Percentiles rank a stretch among this genome's conserved stretches.
phyloP scores from a whole-genome alignment of 1,140 invertebrate genomes.

The Reticulitermes speratus region DNA sequence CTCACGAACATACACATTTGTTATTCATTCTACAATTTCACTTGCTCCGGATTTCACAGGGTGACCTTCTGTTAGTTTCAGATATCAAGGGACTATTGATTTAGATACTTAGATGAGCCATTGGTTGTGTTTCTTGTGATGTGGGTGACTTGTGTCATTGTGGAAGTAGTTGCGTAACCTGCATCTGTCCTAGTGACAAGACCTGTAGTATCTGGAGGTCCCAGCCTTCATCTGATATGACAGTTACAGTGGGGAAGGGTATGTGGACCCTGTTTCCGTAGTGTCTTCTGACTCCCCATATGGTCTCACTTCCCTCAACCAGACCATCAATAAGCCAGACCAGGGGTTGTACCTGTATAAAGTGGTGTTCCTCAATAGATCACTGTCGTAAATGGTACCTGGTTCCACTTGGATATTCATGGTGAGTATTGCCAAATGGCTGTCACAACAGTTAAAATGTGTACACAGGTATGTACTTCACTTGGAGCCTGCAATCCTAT shows the following conservation, averaged over 20 bases:
- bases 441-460: background rate
- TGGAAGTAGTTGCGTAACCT: background rate
- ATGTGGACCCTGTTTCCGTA: constrained; percentile 84
- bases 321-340: constrained; percentile 88
- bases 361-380: constrained; percentile 91
- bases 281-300: constrained; percentile 83
- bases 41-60: background rate
- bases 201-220: constrained; percentile 78
- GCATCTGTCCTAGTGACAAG: background rate
- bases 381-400: constrained; percentile 89
- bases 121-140: constrained; percentile 3
- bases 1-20: background rate
- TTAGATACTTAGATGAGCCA: background rate
- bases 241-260: constrained; percentile 88
- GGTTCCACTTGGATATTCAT: constrained; percentile 95
- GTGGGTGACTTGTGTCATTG: background rate
- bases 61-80: too few relatives aligned
- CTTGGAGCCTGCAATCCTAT: background rate
- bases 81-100: too few relatives aligned
- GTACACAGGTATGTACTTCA: background rate
- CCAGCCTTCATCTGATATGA: constrained; percentile 98
- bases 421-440: constrained; percentile 51
- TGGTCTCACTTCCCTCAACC: constrained; percentile 87
- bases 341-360: constrained; percentile 98
- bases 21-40: background rate